These are phyloP conservation scores for Drosophila athabasca DNA, from an alignment of 1,140 invertebrate species.

Conservation along the genomic window DNA sequence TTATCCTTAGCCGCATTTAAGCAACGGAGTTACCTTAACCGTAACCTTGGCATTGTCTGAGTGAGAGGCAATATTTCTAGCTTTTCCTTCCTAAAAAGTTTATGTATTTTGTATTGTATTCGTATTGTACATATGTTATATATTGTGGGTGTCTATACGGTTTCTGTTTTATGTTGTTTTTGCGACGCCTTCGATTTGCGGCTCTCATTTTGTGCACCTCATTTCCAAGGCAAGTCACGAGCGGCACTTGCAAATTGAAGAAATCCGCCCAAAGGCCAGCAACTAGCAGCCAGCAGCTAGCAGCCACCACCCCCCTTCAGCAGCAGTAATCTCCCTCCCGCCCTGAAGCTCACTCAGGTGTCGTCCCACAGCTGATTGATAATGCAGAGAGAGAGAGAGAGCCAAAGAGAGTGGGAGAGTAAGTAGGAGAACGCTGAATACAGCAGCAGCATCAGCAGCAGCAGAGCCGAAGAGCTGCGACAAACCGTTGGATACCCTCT, in stretches of 20 bases:
- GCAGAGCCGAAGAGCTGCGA: too few relatives aligned
- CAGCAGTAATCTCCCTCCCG: neutral
- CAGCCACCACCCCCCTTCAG: neutral
- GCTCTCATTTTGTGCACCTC: slow-evolving; percentile 43
- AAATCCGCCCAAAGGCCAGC: slow-evolving; percentile 56
- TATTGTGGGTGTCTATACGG: slow-evolving; percentile 5
- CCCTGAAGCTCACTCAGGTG: slow-evolving; percentile 30
- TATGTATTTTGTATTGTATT: too few relatives aligned
- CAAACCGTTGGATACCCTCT: too few relatives aligned
- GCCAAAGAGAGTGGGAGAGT: too few relatives aligned
- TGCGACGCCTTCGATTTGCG: slow-evolving; percentile 49
- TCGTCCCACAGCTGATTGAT: slow-evolving; percentile 52
- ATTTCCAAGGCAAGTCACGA: slow-evolving; percentile 80
- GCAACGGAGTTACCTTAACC: neutral
- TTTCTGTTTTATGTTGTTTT: slow-evolving; percentile 11
- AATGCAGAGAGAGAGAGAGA: slow-evolving; percentile 32
- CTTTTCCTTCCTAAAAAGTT: neutral
- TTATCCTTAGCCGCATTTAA: neutral
- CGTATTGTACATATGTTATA: neutral
- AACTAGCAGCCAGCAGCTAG: neutral
- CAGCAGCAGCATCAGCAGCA: too few relatives aligned
- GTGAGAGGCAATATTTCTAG: neutral
- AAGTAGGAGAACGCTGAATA: too few relatives aligned
- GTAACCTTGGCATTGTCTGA: neutral
- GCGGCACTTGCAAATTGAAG: slow-evolving; percentile 70